Conservation (phyloP, 2,888 invertebrate genomes). For the Cantharis flavilabris region DNA sequence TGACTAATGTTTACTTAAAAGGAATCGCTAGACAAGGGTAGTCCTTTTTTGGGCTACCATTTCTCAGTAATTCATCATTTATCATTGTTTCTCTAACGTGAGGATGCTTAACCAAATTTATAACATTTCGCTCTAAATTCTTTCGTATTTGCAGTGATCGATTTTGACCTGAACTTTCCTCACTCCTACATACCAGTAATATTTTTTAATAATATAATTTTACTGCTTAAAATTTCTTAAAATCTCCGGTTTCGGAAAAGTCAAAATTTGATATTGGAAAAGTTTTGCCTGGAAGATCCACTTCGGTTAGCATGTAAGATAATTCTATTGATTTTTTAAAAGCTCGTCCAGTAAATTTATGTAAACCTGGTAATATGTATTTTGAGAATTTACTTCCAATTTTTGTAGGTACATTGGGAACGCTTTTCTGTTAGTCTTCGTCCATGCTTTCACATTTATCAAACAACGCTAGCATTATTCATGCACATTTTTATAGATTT, state of each 20-base stretch:
- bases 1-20: conserved; percentile 29
- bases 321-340: not conserved
- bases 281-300: not conserved
- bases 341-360: not conserved
- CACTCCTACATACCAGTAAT: not conserved
- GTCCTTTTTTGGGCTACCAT: conserved; percentile 15
- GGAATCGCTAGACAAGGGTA: conserved; percentile 25
- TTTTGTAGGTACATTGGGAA: not conserved
- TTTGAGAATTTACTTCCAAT: not conserved
- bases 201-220: not conserved
- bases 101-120: not conserved
- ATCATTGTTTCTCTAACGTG: not conserved
- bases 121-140: not conserved
- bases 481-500: not conserved
- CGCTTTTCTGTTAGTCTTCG: not conserved
- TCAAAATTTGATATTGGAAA: not conserved
- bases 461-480: not conserved
- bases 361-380: not conserved
- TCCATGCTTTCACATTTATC: not conserved
- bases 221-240: too few species aligned
- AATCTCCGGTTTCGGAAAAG: too few species aligned
- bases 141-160: not conserved
- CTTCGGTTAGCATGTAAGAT: not conserved
- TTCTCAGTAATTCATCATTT: conserved; percentile 11
- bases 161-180: not conserved